Conservation (phyloP, 92 coral and sea anemone genomes). For the Meandrina meandrites region DNA sequence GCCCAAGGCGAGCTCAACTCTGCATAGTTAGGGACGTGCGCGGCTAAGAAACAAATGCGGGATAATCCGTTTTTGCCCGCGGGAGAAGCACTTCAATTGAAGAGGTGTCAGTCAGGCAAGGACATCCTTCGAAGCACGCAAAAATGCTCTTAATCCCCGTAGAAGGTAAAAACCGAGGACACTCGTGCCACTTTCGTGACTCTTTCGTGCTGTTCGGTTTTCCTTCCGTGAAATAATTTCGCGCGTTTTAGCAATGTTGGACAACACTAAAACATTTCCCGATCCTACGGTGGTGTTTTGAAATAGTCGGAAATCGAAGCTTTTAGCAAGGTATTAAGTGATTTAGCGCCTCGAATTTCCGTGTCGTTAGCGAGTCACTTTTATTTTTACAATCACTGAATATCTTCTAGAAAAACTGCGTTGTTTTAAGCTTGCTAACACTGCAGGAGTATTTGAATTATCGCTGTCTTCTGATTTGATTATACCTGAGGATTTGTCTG, state of each 20-base stretch:
- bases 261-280: not conserved
- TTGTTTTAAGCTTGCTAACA: not conserved
- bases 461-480: not conserved
- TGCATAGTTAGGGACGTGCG: not conserved
- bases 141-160: not conserved
- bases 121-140: constrained; percentile 21
- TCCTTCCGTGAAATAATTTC: constrained; percentile 4
- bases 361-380: not conserved
- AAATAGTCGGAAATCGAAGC: constrained; percentile 8
- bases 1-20: not conserved
- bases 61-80: constrained; percentile 34
- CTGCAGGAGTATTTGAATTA: not conserved
- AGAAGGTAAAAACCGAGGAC: not conserved
- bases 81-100: constrained; percentile 36
- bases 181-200: not conserved
- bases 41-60: not conserved
- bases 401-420: not conserved
- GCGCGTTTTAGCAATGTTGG: not conserved
- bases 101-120: constrained; percentile 27
- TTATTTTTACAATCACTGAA: not conserved
- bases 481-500: not conserved
- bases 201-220: not conserved
- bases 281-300: not conserved
- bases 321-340: constrained; percentile 25
- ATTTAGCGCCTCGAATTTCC: constrained; percentile 19